phyloP scores from a whole-genome alignment of 2,888 invertebrate species.

The Oegoconia quadripuncta region DNA sequence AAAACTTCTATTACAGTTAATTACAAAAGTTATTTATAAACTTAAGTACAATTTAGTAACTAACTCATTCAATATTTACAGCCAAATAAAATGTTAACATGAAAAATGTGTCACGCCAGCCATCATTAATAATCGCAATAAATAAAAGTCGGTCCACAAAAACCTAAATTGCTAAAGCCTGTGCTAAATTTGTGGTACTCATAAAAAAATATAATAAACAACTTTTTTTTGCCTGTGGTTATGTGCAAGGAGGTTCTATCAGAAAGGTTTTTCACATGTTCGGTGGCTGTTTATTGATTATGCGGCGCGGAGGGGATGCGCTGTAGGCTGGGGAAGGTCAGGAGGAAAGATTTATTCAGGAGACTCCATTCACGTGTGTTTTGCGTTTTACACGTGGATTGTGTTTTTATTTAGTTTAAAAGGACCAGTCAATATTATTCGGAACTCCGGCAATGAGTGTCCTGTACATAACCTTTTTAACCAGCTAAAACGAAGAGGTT shows the following conservation, averaged over 20 bases:
- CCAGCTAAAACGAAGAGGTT: too few relatives aligned
- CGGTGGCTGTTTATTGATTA: slow-evolving; percentile 55
- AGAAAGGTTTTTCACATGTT: slow-evolving; percentile 31
- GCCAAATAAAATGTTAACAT: too few relatives aligned
- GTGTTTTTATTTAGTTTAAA: background rate
- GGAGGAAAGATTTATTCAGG: slow-evolving; percentile 30
- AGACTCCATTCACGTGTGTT: slow-evolving; percentile 2
- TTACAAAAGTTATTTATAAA: too few relatives aligned
- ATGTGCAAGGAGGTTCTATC: slow-evolving; percentile 24
- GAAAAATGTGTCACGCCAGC: too few relatives aligned
- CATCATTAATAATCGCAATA: too few relatives aligned
- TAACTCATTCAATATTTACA: too few relatives aligned
- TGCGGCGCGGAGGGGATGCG: slow-evolving; percentile 47
- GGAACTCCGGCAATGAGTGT: background rate
- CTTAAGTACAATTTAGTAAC: too few relatives aligned
- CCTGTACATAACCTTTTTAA: too few relatives aligned
- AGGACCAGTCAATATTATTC: background rate
- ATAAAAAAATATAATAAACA: background rate
- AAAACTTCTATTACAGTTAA: too few relatives aligned
- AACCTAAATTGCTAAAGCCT: too few relatives aligned
- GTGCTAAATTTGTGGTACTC: too few relatives aligned
- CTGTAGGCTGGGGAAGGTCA: slow-evolving; percentile 54
- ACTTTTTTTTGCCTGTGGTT: slow-evolving; percentile 21
- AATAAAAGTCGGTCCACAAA: too few relatives aligned
- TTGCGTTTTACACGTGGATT: background rate